phyloP scores from a whole-genome alignment of 2,113 vertebrate species.

The Poicephalus meyeri region DNA sequence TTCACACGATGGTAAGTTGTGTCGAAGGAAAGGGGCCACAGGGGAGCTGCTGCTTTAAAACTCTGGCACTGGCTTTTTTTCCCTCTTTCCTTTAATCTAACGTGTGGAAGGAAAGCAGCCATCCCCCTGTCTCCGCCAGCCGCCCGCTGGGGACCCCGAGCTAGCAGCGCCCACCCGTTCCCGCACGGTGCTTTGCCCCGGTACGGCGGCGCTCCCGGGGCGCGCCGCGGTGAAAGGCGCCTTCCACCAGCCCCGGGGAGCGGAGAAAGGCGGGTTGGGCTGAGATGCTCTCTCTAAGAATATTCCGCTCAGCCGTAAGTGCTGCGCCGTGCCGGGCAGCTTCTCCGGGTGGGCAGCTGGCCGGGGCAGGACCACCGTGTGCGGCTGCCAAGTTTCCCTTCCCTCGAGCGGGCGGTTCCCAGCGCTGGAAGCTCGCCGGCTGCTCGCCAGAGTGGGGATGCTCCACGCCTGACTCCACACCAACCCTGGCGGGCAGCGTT shows the following conservation, averaged over 20 bases:
- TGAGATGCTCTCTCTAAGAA: neutral
- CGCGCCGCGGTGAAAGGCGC: neutral
- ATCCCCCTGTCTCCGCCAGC: neutral
- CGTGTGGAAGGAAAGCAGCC: neutral
- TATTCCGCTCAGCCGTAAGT: neutral
- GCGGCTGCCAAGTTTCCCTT: rapidly evolving
- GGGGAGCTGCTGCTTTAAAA: neutral
- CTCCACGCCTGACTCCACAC: neutral
- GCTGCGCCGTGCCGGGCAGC: neutral
- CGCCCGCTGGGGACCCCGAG: neutral
- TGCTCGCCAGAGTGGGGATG: neutral
- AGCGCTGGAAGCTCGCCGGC: neutral
- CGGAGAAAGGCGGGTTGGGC: neutral
- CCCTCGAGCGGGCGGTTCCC: neutral
- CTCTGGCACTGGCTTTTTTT: neutral
- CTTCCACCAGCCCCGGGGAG: neutral
- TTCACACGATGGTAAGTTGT: neutral
- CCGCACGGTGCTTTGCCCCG: neutral
- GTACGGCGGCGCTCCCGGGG: neutral
- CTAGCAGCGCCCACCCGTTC: neutral
- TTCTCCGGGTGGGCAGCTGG: neutral
- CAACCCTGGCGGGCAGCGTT: neutral
- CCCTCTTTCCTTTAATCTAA: neutral
- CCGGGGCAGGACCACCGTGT: rapidly evolving
- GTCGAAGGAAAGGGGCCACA: neutral